Evolutionary conservation across 2,797 vertebrate genomes (phyloP), one percentile per base, ranked within the genome.

Genomic region (Myiothlypis chrysogaster): DNA sequence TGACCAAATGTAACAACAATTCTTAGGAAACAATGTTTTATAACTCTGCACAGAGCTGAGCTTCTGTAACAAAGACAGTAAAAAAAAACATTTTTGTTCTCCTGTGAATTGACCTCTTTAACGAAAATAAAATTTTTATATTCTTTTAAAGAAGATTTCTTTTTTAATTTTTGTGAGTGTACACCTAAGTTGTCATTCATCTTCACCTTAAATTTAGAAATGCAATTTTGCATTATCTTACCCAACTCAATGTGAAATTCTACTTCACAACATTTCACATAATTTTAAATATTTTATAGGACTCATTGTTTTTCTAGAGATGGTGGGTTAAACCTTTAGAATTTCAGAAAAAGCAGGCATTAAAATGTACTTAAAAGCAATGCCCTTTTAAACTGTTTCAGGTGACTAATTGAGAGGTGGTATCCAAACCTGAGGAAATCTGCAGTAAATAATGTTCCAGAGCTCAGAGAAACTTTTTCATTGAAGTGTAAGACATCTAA

Each of bases 41-140:
- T 49, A 83, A 52, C 5, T 68, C 4, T 27, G 14, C 13, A 56
- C 4, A 60, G n/a, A 39, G 10, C 4, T 57, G 34, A 53, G n/a
- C 30, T 73, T 65, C 60, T 59, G 6, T 50, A 56, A 78, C 12
- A 70, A 61, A 83, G 22, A 44, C 4, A 39, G 17, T 20, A 85
- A 75, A 57, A 73, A 65, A 1, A 1, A 0, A 0, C 11, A 20
- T 43, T 75, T 69, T 53, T 41, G 4, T 47, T 60, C 8, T 57
- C 8, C 9, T 19, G 14, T 64, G 25, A 71, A 47, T 44, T 56
- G 59, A 28, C 6, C 2, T 88, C 82, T 53, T 49, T 3, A 22
- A 71, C 56, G 15, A 78, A 49, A 35, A 3, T 53, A 78, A 32
- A 4, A 44, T 30, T 46, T 60, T 22, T 2, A 21, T 16, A 17